These are phyloP conservation scores for Rhincodon typus DNA, from an alignment of 2,797 vertebrate species.

Conservation along the genomic window DNA sequence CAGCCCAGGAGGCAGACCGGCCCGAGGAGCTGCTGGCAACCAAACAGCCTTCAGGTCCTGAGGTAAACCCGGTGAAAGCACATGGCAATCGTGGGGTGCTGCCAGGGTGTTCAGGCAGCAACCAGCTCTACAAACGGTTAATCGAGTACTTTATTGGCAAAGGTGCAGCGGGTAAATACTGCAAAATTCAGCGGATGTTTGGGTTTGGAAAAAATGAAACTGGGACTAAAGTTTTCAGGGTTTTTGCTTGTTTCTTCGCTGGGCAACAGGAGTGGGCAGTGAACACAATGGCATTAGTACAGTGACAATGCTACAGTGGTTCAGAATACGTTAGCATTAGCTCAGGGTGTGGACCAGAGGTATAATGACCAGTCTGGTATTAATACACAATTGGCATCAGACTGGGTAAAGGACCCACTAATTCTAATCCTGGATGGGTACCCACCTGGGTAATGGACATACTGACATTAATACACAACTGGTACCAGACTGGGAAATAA, in stretches of 20 bases:
- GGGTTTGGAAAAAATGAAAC: neutral
- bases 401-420: neutral
- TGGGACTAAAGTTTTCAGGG: neutral
- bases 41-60: neutral
- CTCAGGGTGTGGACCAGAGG: neutral
- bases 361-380: neutral
- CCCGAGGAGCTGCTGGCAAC: conserved; percentile 39
- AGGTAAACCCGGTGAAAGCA: conserved; percentile 44
- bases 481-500: neutral
- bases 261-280: neutral
- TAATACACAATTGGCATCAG: neutral
- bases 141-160: neutral
- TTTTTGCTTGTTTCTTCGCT: neutral
- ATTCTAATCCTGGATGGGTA: neutral
- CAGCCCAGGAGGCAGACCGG: neutral
- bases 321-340: neutral
- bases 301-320: neutral
- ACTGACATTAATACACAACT: neutral
- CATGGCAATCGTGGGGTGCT: neutral
- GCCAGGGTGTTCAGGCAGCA: neutral
- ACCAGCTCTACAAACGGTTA: neutral
- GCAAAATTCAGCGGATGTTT: neutral
- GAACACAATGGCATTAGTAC: neutral
- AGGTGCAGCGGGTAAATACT: neutral
- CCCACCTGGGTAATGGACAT: too few species aligned